Base-by-base conservation (phyloP, 2,113 vertebrate genomes). In the Silurus glanis region DNA sequence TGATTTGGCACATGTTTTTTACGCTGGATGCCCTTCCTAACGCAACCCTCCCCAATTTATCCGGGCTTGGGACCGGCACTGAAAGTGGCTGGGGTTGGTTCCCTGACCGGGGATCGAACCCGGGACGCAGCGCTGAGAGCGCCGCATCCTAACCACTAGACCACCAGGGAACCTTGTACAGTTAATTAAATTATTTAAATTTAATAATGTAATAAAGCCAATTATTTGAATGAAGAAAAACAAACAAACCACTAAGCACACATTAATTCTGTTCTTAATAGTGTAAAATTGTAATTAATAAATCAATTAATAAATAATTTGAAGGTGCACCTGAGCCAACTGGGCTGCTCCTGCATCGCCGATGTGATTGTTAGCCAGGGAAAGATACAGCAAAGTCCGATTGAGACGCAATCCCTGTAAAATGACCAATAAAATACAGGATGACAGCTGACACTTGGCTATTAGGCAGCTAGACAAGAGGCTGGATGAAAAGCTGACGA, bases 331-430 rank as follows among this genome's bases (percentile, higher is more conserved):
- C 94, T 96, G 92, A 0, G 95, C 96, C n/a, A 98, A 92, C 86
- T 85, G 88, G 53, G 88, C n/a, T 0, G 96, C 96, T 0, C 97
- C 97, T 0, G 76, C 45, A 62, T 98, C 97, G 5, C 93, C 92
- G 8, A 98, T 96, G 25, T 91, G 89, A 89, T 98, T 97, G 93
- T 95, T 95, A 0, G 94, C 94, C 88, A 98, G 85, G 0, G 96
- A 97, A 58, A 98, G 94, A 90, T 92, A 95, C 47, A 96, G 91
- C 91, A 98, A 91, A 0, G 95, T 91, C 2, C 95, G 94, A 86
- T 98, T 97, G 59, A 97, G 86, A 69, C 96, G 93, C 84, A 98
- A 91, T 13, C 96, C 97, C 97, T 98, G 87, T 58, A 64, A 28
- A 87, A 66, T 37, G 3, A 21, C 0, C 16, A 64, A 37, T 25